These are phyloP conservation scores for Abscondita cerata DNA, from an alignment of 2,888 invertebrate species.

Conservation along the genomic window DNA sequence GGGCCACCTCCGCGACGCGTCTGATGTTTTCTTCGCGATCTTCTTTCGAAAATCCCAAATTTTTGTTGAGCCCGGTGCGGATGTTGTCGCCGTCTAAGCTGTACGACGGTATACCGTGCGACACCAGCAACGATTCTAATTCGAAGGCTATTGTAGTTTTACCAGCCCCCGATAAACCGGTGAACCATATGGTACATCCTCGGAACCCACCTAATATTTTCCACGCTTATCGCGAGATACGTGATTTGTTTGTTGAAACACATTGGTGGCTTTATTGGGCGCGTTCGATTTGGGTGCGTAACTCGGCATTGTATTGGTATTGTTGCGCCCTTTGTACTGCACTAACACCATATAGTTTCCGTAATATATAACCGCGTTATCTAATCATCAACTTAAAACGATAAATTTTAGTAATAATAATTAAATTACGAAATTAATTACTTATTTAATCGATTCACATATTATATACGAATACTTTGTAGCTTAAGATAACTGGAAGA, in stretches of 20 bases:
- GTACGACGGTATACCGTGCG: slow-evolving; percentile 89
- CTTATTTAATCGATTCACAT: neutral
- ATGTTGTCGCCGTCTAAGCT: slow-evolving; percentile 98
- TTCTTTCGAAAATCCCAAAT: slow-evolving; percentile 90
- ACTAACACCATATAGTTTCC: no score
- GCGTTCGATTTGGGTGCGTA: no score
- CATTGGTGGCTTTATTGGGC: slow-evolving; percentile 86
- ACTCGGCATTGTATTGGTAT: neutral
- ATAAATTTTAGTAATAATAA: neutral
- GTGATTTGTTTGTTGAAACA: slow-evolving; percentile 92
- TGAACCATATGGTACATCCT: slow-evolving; percentile 97
- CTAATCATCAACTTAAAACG: neutral
- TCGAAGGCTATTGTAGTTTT: slow-evolving; percentile 98
- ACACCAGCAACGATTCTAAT: slow-evolving; percentile 91
- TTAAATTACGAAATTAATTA: neutral
- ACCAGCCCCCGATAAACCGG: slow-evolving; percentile 89
- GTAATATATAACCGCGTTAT: neutral
- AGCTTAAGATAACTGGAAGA: no score
- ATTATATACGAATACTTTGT: no score
- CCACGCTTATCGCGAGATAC: slow-evolving; percentile 93
- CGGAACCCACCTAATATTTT: slow-evolving; percentile 92
- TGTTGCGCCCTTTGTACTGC: neutral
- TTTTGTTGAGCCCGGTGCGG: slow-evolving; percentile 93
- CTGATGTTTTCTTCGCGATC: slow-evolving; percentile 98
- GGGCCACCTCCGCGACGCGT: slow-evolving; percentile 95